Evolutionary conservation across 2,888 invertebrate species (phyloP).

Genomic region (Drosophila borborema): DNA sequence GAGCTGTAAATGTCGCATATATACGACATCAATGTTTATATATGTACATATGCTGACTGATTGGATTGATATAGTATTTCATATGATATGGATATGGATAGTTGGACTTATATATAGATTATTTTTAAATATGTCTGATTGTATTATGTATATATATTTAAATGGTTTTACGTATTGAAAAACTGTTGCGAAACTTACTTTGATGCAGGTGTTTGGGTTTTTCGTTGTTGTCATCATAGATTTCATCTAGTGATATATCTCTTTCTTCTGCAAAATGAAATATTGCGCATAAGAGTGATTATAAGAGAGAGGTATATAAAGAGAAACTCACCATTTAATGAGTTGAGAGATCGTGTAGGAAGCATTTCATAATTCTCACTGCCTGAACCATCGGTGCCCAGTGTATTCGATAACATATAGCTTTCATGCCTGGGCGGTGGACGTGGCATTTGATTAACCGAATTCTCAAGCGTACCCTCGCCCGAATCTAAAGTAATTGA

Average conservation of each 20-base stretch:
- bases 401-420: slow-evolving; percentile 89
- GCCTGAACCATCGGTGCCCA: slow-evolving; percentile 86
- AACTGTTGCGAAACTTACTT: slow-evolving; percentile 85
- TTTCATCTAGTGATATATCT: slow-evolving; percentile 85
- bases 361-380: slow-evolving; percentile 89
- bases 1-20: slow-evolving; percentile 6
- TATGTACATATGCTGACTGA: slow-evolving; percentile 31
- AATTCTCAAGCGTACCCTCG: slow-evolving; percentile 90
- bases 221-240: slow-evolving; percentile 85
- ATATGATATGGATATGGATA: slow-evolving; percentile 11
- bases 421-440: slow-evolving; percentile 92
- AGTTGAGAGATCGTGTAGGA: slow-evolving; percentile 86
- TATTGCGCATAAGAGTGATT: not conserved
- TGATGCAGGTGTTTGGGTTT: slow-evolving; percentile 86
- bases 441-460: slow-evolving; percentile 88
- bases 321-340: slow-evolving; percentile 86
- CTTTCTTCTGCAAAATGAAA: slow-evolving; percentile 85
- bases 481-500: slow-evolving; percentile 87
- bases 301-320: not conserved
- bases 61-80: slow-evolving; percentile 15
- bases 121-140: slow-evolving; percentile 16
- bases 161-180: not conserved
- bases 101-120: slow-evolving; percentile 25
- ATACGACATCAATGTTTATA: slow-evolving; percentile 24
- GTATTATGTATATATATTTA: not conserved